These are phyloP conservation scores for Gymnorhina tibicen DNA, from an alignment of 2,113 vertebrate species.

Conservation along the genomic window DNA sequence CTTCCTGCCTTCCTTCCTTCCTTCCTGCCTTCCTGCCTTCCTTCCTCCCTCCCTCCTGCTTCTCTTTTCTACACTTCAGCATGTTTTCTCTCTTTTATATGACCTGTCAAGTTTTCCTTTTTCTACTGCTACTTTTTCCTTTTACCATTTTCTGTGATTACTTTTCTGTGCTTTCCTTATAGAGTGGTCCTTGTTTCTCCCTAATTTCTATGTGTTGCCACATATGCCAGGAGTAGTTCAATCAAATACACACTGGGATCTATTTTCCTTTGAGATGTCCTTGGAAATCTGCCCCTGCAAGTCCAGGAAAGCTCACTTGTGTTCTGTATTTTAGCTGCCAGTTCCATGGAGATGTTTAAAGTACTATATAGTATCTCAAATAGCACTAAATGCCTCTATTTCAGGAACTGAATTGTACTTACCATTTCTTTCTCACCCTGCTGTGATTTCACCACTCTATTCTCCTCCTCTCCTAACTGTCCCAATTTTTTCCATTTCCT, in stretches of 20 bases:
- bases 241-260: background rate
- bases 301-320: background rate
- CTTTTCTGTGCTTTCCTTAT: background rate
- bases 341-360: background rate
- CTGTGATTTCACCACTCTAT: background rate
- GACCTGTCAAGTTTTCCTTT: background rate
- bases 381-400: background rate
- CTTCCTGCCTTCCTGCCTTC: background rate
- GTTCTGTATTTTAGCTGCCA: background rate
- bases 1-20: background rate
- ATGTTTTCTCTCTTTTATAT: background rate
- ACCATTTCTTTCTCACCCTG: background rate
- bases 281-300: background rate
- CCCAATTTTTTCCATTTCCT: background rate
- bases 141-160: background rate
- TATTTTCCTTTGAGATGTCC: background rate
- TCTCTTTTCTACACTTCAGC: background rate
- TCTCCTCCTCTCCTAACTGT: background rate
- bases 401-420: background rate
- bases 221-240: background rate
- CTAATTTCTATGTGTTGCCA: background rate
- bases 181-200: background rate
- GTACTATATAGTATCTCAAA: background rate
- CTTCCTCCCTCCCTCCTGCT: background rate
- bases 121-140: background rate